A percentile compares a stretch with the other conserved stretches of the same genome.
These are phyloP conservation scores for Phylloscopus whistleri DNA, from an alignment of 2,113 vertebrate genomes.

Conservation along the genomic window DNA sequence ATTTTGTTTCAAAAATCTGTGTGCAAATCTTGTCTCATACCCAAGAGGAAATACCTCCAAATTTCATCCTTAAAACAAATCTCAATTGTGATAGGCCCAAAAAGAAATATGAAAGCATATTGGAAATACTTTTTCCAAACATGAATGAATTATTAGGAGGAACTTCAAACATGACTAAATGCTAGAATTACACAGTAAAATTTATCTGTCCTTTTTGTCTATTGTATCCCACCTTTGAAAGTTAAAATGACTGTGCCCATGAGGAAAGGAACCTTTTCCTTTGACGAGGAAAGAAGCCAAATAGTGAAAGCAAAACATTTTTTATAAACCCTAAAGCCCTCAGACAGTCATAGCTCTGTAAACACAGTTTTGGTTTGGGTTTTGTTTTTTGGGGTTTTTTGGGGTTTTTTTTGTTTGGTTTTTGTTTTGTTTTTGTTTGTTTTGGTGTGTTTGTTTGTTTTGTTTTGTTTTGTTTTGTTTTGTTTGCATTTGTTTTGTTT, in stretches of 20 bases:
- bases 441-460: too few species aligned
- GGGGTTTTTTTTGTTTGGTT: too few species aligned
- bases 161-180: neutral
- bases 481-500: too few species aligned
- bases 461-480: too few species aligned
- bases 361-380: neutral
- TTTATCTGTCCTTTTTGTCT: neutral
- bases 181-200: neutral
- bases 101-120: neutral
- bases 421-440: too few species aligned
- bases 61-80: neutral
- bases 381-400: too few species aligned
- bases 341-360: neutral
- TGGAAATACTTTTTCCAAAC: neutral
- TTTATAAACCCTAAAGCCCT: neutral
- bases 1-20: neutral
- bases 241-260: neutral
- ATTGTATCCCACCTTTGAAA: neutral
- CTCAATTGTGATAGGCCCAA: neutral
- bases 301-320: neutral
- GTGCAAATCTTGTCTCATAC: neutral
- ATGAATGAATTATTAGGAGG: neutral
- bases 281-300: neutral
- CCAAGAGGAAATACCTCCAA: neutral
- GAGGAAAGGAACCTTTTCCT: neutral